Evolutionary conservation across 64 coral and sea anemone genomes (phyloP).

Genomic region (Actinia tenebrosa): DNA sequence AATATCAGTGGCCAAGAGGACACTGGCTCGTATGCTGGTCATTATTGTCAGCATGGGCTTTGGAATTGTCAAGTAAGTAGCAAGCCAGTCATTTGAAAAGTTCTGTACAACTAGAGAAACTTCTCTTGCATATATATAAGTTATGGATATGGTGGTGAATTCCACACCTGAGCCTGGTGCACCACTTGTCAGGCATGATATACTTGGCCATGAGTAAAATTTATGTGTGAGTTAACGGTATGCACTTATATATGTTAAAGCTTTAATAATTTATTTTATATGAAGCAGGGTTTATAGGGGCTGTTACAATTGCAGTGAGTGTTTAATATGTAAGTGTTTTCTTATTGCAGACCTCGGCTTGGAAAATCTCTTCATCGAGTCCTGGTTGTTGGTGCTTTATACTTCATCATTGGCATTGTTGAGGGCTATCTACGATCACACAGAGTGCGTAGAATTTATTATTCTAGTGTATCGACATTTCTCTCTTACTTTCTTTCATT

Average conservation of each 20-base stretch:
- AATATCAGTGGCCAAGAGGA: slow-evolving; percentile 84
- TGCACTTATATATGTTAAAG: too few species aligned
- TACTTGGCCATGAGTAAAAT: too few species aligned
- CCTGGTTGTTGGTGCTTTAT: slow-evolving; percentile 82
- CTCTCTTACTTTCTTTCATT: neutral
- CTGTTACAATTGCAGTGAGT: too few species aligned
- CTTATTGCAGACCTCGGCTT: slow-evolving; percentile 67
- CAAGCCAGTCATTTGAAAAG: too few species aligned
- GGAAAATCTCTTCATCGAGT: slow-evolving; percentile 85
- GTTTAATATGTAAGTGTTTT: neutral
- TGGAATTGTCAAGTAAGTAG: slow-evolving; percentile 97
- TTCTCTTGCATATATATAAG: too few species aligned
- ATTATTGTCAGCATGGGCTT: slow-evolving; percentile 99
- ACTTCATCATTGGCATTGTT: slow-evolving; percentile 76
- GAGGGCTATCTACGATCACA: slow-evolving; percentile 67
- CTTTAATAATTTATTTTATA: too few species aligned
- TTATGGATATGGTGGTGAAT: too few species aligned
- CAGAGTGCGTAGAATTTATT: slow-evolving; percentile 41
- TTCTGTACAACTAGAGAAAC: too few species aligned
- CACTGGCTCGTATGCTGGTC: slow-evolving; percentile 85
- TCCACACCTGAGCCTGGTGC: too few species aligned
- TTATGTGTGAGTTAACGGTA: too few species aligned
- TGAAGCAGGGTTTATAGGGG: too few species aligned
- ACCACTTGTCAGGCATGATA: too few species aligned
- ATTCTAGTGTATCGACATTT: neutral